These are phyloP conservation scores for Erannis defoliaria DNA, from an alignment of 2,888 invertebrate species.

Conservation along the genomic window DNA sequence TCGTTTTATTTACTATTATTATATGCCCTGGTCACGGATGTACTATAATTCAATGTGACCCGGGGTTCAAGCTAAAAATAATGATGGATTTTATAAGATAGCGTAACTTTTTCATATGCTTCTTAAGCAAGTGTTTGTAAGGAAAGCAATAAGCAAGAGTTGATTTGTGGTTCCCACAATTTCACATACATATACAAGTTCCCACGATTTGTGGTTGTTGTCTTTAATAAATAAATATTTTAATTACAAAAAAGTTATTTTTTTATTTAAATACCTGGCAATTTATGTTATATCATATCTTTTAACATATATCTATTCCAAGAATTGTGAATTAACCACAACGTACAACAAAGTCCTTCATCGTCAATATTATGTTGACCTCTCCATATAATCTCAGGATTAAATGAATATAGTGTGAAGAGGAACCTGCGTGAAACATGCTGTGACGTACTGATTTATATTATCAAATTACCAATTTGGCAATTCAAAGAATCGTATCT, in stretches of 20 bases:
- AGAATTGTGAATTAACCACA: conserved; percentile 20
- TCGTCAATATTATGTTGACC: conserved; percentile 14
- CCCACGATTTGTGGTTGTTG: no score
- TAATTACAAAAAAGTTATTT: not conserved
- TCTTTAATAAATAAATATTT: not conserved
- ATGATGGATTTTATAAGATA: no score
- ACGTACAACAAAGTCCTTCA: conserved; percentile 13
- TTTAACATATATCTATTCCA: conserved; percentile 12
- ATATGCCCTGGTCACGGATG: no score
- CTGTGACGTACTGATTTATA: conserved; percentile 25
- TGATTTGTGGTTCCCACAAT: no score
- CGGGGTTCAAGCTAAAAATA: no score
- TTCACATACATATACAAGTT: no score
- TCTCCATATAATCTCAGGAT: conserved; percentile 22
- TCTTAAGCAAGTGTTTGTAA: no score
- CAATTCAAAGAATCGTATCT: conserved; percentile 53
- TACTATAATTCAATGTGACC: no score
- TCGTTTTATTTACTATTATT: no score
- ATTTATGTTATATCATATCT: conserved; percentile 5
- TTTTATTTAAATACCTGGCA: conserved; percentile 13
- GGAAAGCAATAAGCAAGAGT: no score
- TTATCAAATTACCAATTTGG: conserved; percentile 38
- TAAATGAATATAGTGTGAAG: conserved; percentile 10
- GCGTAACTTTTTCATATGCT: no score
- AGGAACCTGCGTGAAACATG: conserved; percentile 7